Conservation (phyloP, 2,797 vertebrate species). For the Pachyuromys duprasi region DNA sequence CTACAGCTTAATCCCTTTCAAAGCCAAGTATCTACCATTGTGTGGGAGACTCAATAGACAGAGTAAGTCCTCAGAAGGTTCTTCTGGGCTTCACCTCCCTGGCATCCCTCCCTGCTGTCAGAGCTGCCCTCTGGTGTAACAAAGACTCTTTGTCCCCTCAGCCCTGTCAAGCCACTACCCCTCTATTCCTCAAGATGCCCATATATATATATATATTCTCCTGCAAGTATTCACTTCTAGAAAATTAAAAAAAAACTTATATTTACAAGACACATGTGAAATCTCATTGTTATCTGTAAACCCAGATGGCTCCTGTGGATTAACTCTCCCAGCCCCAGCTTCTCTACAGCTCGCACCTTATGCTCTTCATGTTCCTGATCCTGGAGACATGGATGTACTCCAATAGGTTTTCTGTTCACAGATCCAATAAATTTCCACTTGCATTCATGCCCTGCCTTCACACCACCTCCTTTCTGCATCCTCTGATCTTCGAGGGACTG, state of each 20-base stretch:
- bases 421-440: accelerated
- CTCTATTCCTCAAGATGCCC: neutral
- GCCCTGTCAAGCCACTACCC: neutral
- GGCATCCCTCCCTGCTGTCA: neutral
- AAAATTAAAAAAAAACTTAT: neutral
- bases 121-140: neutral
- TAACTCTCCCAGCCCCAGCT: neutral
- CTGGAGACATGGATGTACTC: accelerated
- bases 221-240: neutral
- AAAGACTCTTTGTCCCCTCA: neutral
- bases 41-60: neutral
- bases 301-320: neutral
- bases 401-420: neutral
- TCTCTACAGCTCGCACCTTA: neutral
- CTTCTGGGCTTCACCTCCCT: neutral
- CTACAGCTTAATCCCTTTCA: neutral
- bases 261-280: neutral
- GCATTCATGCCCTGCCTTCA: neutral
- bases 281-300: neutral
- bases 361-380: neutral
- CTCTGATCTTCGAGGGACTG: neutral
- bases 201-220: neutral
- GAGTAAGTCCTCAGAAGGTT: neutral
- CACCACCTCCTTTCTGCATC: neutral
- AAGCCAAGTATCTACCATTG: neutral